Evolutionary conservation across 2,888 invertebrate species (phyloP), one percentile per base, ranked within the genome.

Genomic region (Machimus rusticus): DNA sequence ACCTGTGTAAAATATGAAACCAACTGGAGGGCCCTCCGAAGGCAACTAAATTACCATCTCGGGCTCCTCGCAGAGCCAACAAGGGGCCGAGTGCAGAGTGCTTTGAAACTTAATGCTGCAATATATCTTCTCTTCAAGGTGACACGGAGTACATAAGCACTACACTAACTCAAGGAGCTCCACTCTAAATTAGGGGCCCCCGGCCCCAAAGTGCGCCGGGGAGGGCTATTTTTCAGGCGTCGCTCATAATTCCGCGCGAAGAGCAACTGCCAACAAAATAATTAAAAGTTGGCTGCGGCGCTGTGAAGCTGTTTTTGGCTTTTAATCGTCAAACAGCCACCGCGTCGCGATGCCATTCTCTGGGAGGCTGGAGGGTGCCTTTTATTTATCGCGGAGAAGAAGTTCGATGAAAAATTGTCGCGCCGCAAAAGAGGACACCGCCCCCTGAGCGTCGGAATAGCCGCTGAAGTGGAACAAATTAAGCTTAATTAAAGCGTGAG

Each of bases 231-330:
- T 76, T 34, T 76, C 76, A 76, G 39, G 19, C 37, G 76, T n/a
- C 39, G 28, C 76, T 76, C 76, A 39, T 76, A 76, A 76, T 76
- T 76, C 76, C 37, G 37, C 31, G 37, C 39, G 28, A 76, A 76
- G 76, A 34, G 39, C 76, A 76, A 76, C 76, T 76, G 76, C 76
- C 76, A 76, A 76, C 76, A 76, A 76, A 34, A 34, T 76, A 76
- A 76, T 76, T 34, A 76, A 76, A 76, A 76, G 76, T 76, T 76
- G 66, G 37, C 76, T n/a, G 28, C 16, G 19, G 34, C 37, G 76
- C 2, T 14, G 9, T 16, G 37, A 76, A 76, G 34, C 28, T 76
- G 76, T 34, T 66, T 66, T 76, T 37, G 76, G 39, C 16, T 76
- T 76, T 76, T 76, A 39, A 76, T 34, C 76, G 76, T 34, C 76